Base-by-base conservation (phyloP, 2,113 vertebrate species). In the Triplophysa dalaica region DNA sequence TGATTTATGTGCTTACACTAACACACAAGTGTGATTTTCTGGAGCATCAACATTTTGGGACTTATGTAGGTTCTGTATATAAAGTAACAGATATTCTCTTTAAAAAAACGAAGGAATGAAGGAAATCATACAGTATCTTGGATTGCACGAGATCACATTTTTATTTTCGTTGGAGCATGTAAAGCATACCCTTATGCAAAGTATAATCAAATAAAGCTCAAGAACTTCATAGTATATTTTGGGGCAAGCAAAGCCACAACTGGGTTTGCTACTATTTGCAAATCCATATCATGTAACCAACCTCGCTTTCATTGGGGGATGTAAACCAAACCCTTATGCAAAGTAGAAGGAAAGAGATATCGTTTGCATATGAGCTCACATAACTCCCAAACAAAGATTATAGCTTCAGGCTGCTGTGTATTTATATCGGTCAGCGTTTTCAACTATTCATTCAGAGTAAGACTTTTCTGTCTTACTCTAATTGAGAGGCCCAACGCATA, bases 191-290 rank as follows among this genome's bases (percentile, higher is more conserved):
- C 21, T 29, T 58, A 61, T 66, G 74, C 24, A 75, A 83, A 74
- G 1, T 17, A 61, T 45, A 45, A 45, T 45, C 10, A 45, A 45
- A 45, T 12, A 45, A 11, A 2, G 43, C n/a, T 26, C 41, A 29
- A 22, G 22, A 22, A 77, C 43, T 64, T 75, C 11, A 45, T 12
- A 45, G 11, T 45, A 45, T 45, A 45, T 45, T 43, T 45, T 45
- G 60, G 24, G 62, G 60, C 19, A 68, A 60, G 1, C 82, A 77
- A 77, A 73, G 41, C 82, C 63, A 56, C 82, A 64, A 75, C 69
- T 84, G 38, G 33, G 43, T 45, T 45, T 45, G 43, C 68, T 56
- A 33, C 38, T 50, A 24, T 70, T 76, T 70, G 66, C 66, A 81
- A 84, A 78, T 77, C 29, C 19, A 41, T 1, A 52, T 21, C 50